Evolutionary conservation across 2,888 invertebrate species (phyloP), one percentile per base, ranked within the genome.

Genomic region (Ochropleura plecta): DNA sequence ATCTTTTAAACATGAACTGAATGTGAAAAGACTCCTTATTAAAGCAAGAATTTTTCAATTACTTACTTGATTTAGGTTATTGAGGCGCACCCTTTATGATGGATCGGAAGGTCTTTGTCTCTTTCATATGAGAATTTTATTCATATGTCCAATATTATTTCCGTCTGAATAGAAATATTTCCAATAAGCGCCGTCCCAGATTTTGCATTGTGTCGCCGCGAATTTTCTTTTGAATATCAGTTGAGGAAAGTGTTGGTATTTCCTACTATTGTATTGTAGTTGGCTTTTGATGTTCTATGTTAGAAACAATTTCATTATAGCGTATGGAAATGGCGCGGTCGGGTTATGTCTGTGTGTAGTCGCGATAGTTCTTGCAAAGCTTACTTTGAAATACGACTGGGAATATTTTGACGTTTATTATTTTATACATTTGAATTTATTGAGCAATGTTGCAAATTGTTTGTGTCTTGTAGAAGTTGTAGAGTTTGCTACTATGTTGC

Each of bases 131-230:
- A 90, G 90, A 94, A 92, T 93, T 92, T 92, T 91, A 93, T 94
- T 94, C 92, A 92, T 92, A 93, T 91, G 92, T 92, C 91, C 91
- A 90, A 94, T 92, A 94, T 93, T 93, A 92, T 92, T 94, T 94
- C 93, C 94, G 89, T 84, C 80, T 92, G 91, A 92, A 92, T 93
- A 91, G 92, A 93, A 92, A 94, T 93, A 94, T 95, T 94, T 95
- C 90, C 94, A 95, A 95, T 95, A 95, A 93, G 92, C 90, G 90
- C 87, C 86, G 87, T 83, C 86, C 84, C 86, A 83, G 88, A 91
- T 88, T 91, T 90, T 89, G 87, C 90, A 91, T 91, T 90, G 88
- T 88, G 90, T 89, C 89, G 86, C 86, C 84, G 74, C 79, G 86
- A 30, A 89, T 88, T 90, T 89, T 86, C 87, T 90, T 89, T 85